phyloP scores from a whole-genome alignment of 1,140 invertebrate species.

The Cherax quadricarinatus region DNA sequence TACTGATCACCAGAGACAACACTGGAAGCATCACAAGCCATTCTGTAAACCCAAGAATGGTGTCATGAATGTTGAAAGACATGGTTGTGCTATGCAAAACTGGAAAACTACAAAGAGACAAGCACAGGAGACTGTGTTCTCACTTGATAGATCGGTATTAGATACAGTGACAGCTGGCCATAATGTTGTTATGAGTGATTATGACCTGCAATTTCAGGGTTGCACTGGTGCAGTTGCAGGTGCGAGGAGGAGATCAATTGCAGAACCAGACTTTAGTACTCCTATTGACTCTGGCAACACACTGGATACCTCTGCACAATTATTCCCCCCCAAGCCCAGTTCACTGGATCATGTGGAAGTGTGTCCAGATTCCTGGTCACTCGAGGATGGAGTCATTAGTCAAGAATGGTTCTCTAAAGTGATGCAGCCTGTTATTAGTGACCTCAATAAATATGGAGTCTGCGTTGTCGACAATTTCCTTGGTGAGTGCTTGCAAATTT shows the following conservation, averaged over 20 bases:
- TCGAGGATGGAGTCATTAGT: conserved; percentile 37
- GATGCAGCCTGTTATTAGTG: conserved; percentile 8
- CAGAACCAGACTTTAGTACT: conserved; percentile 23
- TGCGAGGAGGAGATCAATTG: background rate
- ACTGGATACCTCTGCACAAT: background rate
- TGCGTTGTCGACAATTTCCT: conserved; percentile 57
- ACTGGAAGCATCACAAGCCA: conserved; percentile 54
- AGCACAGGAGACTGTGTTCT: conserved; percentile 24
- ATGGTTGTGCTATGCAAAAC: background rate
- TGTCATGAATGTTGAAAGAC: background rate
- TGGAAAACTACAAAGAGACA: conserved; percentile 6
- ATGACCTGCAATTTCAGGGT: conserved; percentile 47
- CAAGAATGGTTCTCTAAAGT: conserved; percentile 34
- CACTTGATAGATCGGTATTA: conserved; percentile 22
- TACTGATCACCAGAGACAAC: conserved; percentile 40
- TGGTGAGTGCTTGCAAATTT: conserved; percentile 26
- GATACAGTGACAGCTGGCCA: conserved; percentile 3
- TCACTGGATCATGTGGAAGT: conserved; percentile 32
- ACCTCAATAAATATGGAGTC: conserved; percentile 61
- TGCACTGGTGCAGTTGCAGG: background rate
- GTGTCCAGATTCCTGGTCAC: conserved; percentile 34
- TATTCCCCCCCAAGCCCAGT: conserved; percentile 3
- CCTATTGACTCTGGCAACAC: conserved; percentile 31
- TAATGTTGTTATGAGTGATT: conserved; percentile 10
- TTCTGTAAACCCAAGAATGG: conserved; percentile 48